A percentile compares a stretch with the other conserved stretches of the same genome.
These are phyloP conservation scores for Eumaeus atala DNA, from an alignment of 1,140 invertebrate species.

Conservation along the genomic window DNA sequence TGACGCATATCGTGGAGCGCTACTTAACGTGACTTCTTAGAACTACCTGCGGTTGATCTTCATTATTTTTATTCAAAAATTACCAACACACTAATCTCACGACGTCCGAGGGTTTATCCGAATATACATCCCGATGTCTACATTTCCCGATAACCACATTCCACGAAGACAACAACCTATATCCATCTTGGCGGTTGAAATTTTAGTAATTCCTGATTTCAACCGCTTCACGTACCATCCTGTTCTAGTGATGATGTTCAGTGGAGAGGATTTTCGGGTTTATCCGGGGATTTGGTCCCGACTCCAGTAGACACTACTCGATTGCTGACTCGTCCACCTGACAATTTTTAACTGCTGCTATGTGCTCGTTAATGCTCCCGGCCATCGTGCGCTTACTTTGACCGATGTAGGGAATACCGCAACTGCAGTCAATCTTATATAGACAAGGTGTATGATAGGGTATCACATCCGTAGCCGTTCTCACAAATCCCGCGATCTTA, in stretches of 20 bases:
- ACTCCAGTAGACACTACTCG: slow-evolving; percentile 11
- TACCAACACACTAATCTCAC: too few species aligned
- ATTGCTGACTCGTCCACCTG: slow-evolving; percentile 9
- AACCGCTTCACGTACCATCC: neutral
- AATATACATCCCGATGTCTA: neutral
- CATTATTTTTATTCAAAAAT: neutral
- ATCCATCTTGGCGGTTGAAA: neutral
- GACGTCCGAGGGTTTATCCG: neutral
- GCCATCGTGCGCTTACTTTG: too few species aligned
- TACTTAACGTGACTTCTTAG: too few species aligned
- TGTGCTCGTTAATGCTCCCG: slow-evolving; percentile 16
- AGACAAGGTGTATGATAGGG: slow-evolving; percentile 1
- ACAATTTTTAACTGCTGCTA: slow-evolving; percentile 14
- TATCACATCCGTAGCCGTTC: slow-evolving; percentile 11
- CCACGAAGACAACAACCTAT: slow-evolving; percentile 2
- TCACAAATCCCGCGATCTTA: slow-evolving; percentile 13
- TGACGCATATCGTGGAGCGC: too few species aligned
- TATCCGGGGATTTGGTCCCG: neutral
- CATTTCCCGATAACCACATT: slow-evolving; percentile 2
- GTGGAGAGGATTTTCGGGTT: neutral
- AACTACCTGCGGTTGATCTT: too few species aligned
- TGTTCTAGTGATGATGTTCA: neutral
- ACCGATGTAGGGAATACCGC: too few species aligned
- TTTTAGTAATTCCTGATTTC: slow-evolving; percentile 3
- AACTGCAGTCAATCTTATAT: too few species aligned